Conservation (phyloP, 2,797 vertebrate genomes). For the Zalophus californianus region DNA sequence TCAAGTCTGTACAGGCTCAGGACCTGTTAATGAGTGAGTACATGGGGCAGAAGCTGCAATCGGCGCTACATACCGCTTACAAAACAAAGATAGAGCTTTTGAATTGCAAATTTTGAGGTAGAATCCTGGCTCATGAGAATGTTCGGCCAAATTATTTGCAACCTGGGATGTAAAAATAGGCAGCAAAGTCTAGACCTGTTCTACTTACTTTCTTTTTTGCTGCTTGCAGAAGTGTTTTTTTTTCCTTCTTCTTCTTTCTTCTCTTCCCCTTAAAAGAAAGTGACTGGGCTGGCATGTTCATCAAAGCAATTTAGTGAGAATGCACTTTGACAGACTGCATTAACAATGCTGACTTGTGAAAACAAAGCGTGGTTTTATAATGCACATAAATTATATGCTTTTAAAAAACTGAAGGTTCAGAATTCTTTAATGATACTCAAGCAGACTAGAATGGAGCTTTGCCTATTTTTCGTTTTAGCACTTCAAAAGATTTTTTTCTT, state of each 20-base stretch:
- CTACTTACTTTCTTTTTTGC: constrained; percentile 35
- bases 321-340: constrained; percentile 60
- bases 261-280: constrained; percentile 58
- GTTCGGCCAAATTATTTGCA: constrained; percentile 46
- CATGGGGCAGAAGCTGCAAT: neutral
- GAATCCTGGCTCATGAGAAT: neutral
- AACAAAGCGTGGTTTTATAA: constrained; percentile 67
- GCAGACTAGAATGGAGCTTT: neutral
- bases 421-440: neutral
- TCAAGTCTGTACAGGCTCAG: neutral
- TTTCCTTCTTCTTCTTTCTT: neutral
- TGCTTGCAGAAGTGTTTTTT: constrained; percentile 40
- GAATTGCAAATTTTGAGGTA: constrained; percentile 24
- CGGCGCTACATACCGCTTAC: rapidly evolving
- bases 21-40: neutral
- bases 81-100: constrained; percentile 14
- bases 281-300: constrained; percentile 29
- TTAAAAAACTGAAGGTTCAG: neutral
- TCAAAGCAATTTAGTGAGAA: constrained; percentile 73
- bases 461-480: neutral
- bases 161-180: constrained; percentile 70
- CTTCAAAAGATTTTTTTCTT: constrained; percentile 4
- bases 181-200: constrained; percentile 69
- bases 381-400: constrained; percentile 65
- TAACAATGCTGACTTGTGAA: constrained; percentile 69